A percentile compares a stretch with the other conserved stretches of the same genome.
Evolutionary conservation across 2,113 vertebrate genomes (phyloP).

Genomic region (Scytalopus superciliaris): DNA sequence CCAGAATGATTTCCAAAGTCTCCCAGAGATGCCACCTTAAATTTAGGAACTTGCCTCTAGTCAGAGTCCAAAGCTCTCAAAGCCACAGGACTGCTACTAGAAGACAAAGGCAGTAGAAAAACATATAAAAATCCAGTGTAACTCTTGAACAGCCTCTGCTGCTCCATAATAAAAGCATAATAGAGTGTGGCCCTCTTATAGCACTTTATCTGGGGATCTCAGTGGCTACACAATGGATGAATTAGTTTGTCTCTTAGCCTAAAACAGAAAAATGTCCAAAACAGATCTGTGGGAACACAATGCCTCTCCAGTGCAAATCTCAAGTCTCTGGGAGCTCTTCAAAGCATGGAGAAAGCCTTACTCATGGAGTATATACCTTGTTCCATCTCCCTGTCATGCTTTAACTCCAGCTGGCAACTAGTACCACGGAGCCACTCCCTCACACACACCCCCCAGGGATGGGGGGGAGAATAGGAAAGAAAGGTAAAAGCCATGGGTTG

Average conservation of each 20-base stretch:
- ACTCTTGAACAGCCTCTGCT: slow-evolving; percentile 8
- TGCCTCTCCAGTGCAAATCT: neutral
- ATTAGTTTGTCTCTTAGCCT: neutral
- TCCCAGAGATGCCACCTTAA: slow-evolving; percentile 33
- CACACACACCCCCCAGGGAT: too few relatives aligned
- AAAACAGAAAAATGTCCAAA: slow-evolving; percentile 4
- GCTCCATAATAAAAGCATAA: neutral
- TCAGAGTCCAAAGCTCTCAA: neutral
- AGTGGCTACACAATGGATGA: neutral
- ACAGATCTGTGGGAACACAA: slow-evolving; percentile 1
- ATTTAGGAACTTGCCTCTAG: neutral
- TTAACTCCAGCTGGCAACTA: neutral
- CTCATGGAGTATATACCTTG: neutral
- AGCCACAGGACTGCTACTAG: slow-evolving; percentile 15
- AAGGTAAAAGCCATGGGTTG: neutral
- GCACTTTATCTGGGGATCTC: slow-evolving; percentile 4
- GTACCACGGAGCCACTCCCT: neutral
- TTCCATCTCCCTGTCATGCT: neutral
- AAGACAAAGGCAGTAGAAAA: slow-evolving; percentile 41
- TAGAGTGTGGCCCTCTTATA: neutral
- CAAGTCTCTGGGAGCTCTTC: neutral
- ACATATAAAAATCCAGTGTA: slow-evolving; percentile 24
- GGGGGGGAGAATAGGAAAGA: neutral
- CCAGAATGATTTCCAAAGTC: neutral
- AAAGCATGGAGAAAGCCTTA: neutral